Evolutionary conservation across 2,888 invertebrate species (phyloP), one percentile per base, ranked within the genome.

Genomic region (Punctoribates punctum): DNA sequence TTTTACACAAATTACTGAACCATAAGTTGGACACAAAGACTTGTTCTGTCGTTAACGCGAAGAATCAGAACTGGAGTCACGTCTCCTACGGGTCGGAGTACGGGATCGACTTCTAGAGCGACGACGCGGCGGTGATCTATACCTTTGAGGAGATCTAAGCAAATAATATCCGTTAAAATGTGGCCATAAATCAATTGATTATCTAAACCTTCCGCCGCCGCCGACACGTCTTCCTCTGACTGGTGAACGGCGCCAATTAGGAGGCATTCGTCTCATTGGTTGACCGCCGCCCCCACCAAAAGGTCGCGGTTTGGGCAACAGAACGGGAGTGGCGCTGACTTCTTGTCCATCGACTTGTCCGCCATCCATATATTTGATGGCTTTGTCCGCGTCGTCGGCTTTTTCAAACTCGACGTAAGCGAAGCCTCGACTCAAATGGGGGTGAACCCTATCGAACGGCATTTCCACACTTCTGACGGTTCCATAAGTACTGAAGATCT

Each of bases 361-460:
- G 83, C 97, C 98, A 85, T 99, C 97, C 98, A 99, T 98, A 83
- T 97, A 95, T 84, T 97, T 97, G 90, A 98, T 94, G 0, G 98
- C 98, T 84, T 96, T 95, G 83, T 97, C 96, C 25, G 98, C 97
- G 84, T 97, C 96, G 80, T 97, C 97, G 0, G 95, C 88, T 75
- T 90, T 93, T 80, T 89, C 90, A 85, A 92, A 99, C 82, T 99
- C 98, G 1, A 99, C 92, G 84, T 97, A 98, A 15, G 95, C 96
- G 84, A 93, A 93, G 0, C 96, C 96, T 38, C 93, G 88, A n/a
- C 93, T 92, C 80, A 93, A 88, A 82, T 92, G 91, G 0, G 91
- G 89, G 84, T 98, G 96, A 75, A 90, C 86, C 79, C 96, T 89
- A 82, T 98, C 97, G 79, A 88, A 87, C 0, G 94, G 93, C 83